Evolutionary conservation across 2,888 invertebrate genomes (phyloP).

Genomic region (Diarsia dahlii): DNA sequence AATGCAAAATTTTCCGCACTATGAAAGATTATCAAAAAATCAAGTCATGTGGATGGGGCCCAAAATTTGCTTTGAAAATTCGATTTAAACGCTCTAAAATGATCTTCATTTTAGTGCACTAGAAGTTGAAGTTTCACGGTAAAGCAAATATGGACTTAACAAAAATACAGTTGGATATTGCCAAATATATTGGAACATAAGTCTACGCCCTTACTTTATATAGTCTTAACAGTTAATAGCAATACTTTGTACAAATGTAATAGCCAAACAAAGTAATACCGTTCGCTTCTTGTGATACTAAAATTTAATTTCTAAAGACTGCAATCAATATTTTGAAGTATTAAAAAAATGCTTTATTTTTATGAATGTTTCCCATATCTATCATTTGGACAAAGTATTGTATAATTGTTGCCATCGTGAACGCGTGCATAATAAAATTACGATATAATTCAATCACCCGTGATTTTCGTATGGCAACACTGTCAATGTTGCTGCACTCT

Average conservation of each 20-base stretch:
- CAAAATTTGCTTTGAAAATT: constrained; percentile 38
- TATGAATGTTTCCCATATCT: constrained; percentile 47
- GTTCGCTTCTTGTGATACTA: constrained; percentile 71
- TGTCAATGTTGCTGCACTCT: constrained; percentile 63
- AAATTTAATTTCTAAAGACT: constrained; percentile 75
- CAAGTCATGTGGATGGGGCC: constrained; percentile 23
- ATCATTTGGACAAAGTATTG: constrained; percentile 80
- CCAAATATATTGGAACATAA: constrained; percentile 66
- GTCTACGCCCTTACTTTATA: constrained; percentile 59
- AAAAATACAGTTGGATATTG: constrained; percentile 64
- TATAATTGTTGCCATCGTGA: constrained; percentile 63
- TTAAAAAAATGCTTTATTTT: constrained; percentile 71
- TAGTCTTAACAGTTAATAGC: constrained; percentile 61
- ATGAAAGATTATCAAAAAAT: constrained; percentile 9
- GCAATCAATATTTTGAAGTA: constrained; percentile 73
- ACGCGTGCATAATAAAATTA: constrained; percentile 55
- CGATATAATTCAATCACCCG: constrained; percentile 67
- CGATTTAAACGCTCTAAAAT: constrained; percentile 33
- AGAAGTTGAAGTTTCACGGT: constrained; percentile 21
- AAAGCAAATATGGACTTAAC: constrained; percentile 32
- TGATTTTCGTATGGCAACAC: constrained; percentile 70
- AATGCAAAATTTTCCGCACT: constrained; percentile 7
- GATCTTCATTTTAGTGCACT: constrained; percentile 25
- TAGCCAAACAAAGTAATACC: constrained; percentile 60
- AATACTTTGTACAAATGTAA: constrained; percentile 76